Base-by-base conservation (phyloP, 2,797 vertebrate genomes). In the Myotis findleyi region DNA sequence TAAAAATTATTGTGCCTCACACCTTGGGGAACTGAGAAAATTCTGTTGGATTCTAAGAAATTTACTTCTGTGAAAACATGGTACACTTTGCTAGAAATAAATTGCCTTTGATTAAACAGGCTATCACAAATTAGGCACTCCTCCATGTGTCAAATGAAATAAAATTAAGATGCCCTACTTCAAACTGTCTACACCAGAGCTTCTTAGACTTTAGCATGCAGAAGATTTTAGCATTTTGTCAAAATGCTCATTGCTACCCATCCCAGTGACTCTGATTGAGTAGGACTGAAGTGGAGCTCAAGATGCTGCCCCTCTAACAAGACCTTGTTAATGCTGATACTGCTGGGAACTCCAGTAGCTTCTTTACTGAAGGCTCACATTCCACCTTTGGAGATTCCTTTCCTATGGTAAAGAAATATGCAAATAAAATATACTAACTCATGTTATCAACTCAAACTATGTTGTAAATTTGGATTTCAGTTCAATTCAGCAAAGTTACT, bases 71-170 rank as follows among this genome's bases (percentile, higher is more conserved):
- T 85, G 79, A 92, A 89, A 93, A 80, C 82, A 91, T 59, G 44
- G 66, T 79, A 80, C 13, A 72, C 8, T 64, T 87, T 66, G 41
- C 55, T 86, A 89, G 38, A 95, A 87, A 79, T 93, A 92, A 96
- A 75, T 87, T 51, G n/a, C 47, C 51, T 90, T 91, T 92, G 36
- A 83, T 75, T 90, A 93, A 89, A 88, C 21, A 83, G n/a, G 21
- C 23, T 79, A 55, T 88, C 71, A 75, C 69, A 94, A 80, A 87
- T 87, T 81, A 89, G 85, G 11, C 87, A 87, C 5, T 87, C 47
- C 33, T 95, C 36, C 91, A 36, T 64, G 82, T 51, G 68, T 62
- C 87, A 96, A 77, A 81, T 93, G 87, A 88, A 95, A 41, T 59
- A 94, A 89, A 94, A 89, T 86, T 79, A 71, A 62, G n/a, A 27